Conservation (phyloP, 2,888 invertebrate genomes). For the Drosophila falleni region DNA sequence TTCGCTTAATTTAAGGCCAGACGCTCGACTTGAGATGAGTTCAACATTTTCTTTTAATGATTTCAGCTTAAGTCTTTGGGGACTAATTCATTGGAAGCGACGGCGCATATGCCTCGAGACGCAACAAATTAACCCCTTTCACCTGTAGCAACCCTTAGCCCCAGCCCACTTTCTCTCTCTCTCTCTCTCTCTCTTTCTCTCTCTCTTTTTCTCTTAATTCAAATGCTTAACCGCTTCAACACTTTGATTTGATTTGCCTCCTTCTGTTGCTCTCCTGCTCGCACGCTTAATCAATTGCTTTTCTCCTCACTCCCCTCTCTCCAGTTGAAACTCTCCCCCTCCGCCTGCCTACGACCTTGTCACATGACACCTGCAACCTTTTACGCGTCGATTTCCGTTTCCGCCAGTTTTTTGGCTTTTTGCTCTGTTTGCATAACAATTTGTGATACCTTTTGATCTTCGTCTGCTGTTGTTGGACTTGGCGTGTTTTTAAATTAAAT, state of each 20-base stretch:
- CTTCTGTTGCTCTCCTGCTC: slow-evolving; percentile 20
- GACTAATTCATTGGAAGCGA: slow-evolving; percentile 72
- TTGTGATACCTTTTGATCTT: slow-evolving; percentile 82
- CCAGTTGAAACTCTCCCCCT: background rate
- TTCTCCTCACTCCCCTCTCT: background rate
- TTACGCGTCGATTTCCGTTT: slow-evolving; percentile 81
- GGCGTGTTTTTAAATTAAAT: slow-evolving; percentile 84
- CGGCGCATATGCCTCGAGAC: slow-evolving; percentile 70
- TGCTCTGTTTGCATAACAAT: slow-evolving; percentile 55
- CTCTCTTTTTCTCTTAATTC: slow-evolving; percentile 24
- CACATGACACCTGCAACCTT: slow-evolving; percentile 82
- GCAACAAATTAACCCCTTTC: slow-evolving; percentile 78
- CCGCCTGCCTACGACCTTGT: slow-evolving; percentile 58
- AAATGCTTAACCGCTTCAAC: slow-evolving; percentile 78
- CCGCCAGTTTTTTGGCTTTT: slow-evolving; percentile 64
- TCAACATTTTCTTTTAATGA: slow-evolving; percentile 69
- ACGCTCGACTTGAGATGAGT: slow-evolving; percentile 45
- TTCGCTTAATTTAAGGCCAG: slow-evolving; percentile 78
- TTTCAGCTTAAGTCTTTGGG: slow-evolving; percentile 75
- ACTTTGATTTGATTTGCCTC: slow-evolving; percentile 79
- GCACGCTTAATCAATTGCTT: slow-evolving; percentile 72
- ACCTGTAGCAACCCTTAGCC: slow-evolving; percentile 17
- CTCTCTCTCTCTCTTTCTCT: no score
- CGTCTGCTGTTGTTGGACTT: slow-evolving; percentile 70
- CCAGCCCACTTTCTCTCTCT: background rate